phyloP scores from a whole-genome alignment of 2,888 invertebrate species.

The Erpobdella octoculata region DNA sequence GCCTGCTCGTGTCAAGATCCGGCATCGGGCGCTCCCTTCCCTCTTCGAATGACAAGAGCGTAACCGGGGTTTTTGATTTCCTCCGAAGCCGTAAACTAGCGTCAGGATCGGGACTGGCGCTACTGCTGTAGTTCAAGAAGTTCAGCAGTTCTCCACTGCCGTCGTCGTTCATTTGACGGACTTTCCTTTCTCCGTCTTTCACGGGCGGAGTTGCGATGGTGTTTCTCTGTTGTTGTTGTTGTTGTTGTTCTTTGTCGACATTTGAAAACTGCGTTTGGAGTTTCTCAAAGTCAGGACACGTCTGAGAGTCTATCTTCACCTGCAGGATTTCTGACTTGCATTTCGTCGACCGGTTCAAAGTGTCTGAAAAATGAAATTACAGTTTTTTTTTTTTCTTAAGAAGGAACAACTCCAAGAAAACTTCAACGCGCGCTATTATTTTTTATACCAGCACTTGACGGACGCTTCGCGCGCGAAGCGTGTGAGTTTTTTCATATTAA shows the following conservation, averaged over 20 bases:
- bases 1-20: background rate
- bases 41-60: background rate
- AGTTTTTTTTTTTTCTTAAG: too few species aligned
- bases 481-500: too few species aligned
- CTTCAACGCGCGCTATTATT: too few species aligned
- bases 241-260: background rate
- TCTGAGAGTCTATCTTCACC: too few species aligned
- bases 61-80: background rate
- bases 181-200: background rate
- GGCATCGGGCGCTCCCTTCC: background rate
- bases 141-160: background rate
- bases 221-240: background rate
- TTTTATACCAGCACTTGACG: too few species aligned
- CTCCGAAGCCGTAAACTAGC: background rate
- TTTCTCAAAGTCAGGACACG: too few species aligned
- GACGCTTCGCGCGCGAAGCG: too few species aligned
- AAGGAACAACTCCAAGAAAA: too few species aligned
- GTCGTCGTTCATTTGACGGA: background rate
- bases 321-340: slow-evolving; percentile 3
- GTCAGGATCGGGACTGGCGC: background rate
- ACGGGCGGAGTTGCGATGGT: background rate
- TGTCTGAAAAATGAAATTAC: background rate
- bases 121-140: background rate
- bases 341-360: background rate
- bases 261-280: too few species aligned